These are phyloP conservation scores for Pangasius larnaudii DNA, from an alignment of 2,797 vertebrate species.

Conservation along the genomic window DNA sequence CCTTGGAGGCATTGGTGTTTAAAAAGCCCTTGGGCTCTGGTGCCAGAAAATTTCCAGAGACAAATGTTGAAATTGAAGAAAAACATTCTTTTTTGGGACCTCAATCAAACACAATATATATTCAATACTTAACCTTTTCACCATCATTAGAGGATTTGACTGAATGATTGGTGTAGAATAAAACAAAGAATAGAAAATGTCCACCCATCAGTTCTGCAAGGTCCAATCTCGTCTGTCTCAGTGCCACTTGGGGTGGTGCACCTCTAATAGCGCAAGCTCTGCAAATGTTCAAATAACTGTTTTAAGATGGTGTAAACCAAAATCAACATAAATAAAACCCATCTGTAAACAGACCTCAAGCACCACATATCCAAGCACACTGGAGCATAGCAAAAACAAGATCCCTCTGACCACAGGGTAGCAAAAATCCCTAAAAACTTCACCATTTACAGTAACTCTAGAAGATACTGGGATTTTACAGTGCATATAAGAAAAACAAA, in stretches of 20 bases:
- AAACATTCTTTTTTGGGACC: constrained; percentile 9
- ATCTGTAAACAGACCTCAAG: constrained; percentile 60
- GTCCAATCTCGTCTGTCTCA: background rate
- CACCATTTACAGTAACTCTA: constrained; percentile 36
- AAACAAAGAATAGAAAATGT: background rate
- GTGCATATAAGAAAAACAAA: constrained; percentile 6
- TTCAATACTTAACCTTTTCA: constrained; percentile 22
- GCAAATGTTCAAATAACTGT: constrained; percentile 42
- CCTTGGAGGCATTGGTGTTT: constrained; percentile 38
- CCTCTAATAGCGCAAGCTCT: constrained; percentile 9
- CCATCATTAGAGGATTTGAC: background rate
- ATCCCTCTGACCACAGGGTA: constrained; percentile 41
- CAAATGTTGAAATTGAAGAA: constrained; percentile 21
- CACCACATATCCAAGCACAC: constrained; percentile 47
- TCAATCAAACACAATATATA: constrained; percentile 14
- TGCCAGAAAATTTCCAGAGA: constrained; percentile 29
- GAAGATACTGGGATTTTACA: constrained; percentile 28
- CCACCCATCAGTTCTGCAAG: background rate
- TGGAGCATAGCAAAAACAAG: constrained; percentile 48
- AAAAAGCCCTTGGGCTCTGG: constrained; percentile 39
- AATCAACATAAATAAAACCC: constrained; percentile 56
- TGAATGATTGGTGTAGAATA: background rate
- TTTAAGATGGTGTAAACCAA: constrained; percentile 47
- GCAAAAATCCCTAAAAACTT: constrained; percentile 10
- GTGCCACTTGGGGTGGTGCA: background rate